Conservation (phyloP, 35 echinoderm and acorn worm genomes). For the Diadema setosum region DNA sequence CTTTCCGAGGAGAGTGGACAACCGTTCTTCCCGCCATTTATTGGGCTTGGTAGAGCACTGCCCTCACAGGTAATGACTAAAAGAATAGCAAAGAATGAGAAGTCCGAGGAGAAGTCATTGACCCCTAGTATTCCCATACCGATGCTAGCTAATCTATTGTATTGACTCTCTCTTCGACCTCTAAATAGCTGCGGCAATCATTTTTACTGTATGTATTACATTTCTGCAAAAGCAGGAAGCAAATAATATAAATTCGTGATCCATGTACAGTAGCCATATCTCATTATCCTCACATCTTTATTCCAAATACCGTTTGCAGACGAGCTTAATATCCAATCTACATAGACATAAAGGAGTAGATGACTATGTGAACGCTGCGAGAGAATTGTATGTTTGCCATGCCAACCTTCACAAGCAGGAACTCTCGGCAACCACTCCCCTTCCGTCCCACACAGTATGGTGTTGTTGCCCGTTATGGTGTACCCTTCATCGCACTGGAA, state of each 20-base stretch:
- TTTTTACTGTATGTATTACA: too few species aligned
- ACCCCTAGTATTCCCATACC: not conserved
- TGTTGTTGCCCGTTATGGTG: not conserved
- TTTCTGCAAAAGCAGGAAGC: too few species aligned
- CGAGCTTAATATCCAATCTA: not conserved
- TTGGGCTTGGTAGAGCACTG: not conserved
- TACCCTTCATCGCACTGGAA: not conserved
- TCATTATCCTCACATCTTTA: too few species aligned
- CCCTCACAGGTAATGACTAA: not conserved
- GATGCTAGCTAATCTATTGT: too few species aligned
- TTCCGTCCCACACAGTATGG: not conserved
- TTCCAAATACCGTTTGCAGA: too few species aligned
- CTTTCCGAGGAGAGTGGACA: not conserved
- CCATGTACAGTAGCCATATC: not conserved
- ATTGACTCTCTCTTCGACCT: too few species aligned
- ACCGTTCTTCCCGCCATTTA: not conserved
- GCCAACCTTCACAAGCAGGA: conserved; percentile 18
- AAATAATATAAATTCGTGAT: too few species aligned
- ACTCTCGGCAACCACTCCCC: not conserved
- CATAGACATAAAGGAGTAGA: not conserved
- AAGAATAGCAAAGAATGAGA: not conserved
- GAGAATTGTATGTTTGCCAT: too few species aligned
- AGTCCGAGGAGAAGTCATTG: not conserved
- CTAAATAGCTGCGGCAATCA: not conserved
- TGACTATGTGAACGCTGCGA: not conserved